Conservation (phyloP, 1,140 invertebrate genomes). For the Coelopa frigida region DNA sequence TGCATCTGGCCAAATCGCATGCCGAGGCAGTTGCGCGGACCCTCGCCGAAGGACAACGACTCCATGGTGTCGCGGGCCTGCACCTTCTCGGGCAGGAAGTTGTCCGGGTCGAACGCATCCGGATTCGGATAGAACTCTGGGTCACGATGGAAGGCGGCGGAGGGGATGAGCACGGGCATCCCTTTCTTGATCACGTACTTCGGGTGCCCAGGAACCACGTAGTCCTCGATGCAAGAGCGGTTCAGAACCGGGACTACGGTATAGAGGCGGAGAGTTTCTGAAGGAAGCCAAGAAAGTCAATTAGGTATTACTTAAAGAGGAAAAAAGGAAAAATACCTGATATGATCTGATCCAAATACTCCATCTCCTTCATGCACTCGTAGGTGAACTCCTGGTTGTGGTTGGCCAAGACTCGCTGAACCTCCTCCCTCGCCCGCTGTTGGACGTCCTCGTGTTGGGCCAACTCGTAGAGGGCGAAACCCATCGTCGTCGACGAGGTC, state of each 20-base stretch:
- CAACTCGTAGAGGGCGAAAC: slow-evolving; percentile 43
- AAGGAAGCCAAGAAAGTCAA: neutral
- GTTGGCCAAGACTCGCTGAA: slow-evolving; percentile 26
- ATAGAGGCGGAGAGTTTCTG: slow-evolving; percentile 35
- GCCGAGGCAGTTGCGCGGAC: slow-evolving; percentile 48
- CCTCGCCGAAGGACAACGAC: slow-evolving; percentile 52
- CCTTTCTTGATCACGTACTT: slow-evolving; percentile 34
- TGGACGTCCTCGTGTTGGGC: slow-evolving; percentile 45
- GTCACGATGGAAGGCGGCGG: slow-evolving; percentile 52
- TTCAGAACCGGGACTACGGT: slow-evolving; percentile 46
- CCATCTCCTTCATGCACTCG: slow-evolving; percentile 33
- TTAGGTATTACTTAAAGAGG: neutral
- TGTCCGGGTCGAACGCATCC: slow-evolving; percentile 51
- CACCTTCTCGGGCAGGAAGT: slow-evolving; percentile 45
- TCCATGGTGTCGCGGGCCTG: slow-evolving; percentile 39
- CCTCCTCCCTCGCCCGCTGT: slow-evolving; percentile 45
- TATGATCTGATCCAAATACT: slow-evolving; percentile 35
- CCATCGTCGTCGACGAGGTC: slow-evolving; percentile 43
- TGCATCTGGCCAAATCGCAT: slow-evolving; percentile 41
- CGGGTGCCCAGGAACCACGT: slow-evolving; percentile 37
- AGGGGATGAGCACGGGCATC: slow-evolving; percentile 47
- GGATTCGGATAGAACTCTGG: slow-evolving; percentile 49
- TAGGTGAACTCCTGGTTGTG: slow-evolving; percentile 29
- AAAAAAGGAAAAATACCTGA: slow-evolving; percentile 28
- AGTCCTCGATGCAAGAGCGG: slow-evolving; percentile 39